Evolutionary conservation across 1,140 invertebrate genomes (phyloP).

Genomic region (Helicoverpa armigera): DNA sequence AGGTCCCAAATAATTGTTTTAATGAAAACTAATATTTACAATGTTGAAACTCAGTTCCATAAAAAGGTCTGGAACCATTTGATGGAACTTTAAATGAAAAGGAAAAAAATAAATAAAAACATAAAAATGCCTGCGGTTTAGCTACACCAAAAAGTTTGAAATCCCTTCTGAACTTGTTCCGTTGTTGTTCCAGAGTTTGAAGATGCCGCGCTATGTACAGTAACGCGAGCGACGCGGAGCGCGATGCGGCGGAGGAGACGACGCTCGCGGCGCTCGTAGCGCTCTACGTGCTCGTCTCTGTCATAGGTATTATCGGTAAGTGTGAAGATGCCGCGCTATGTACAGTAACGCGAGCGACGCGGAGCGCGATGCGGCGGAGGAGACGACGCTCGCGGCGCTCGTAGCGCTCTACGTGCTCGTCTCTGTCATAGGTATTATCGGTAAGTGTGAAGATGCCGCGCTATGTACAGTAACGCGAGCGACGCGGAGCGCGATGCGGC

Average conservation of each 20-base stretch:
- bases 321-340: background rate
- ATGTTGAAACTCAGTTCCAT: no score
- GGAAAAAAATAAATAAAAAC: no score
- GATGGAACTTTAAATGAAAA: no score
- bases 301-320: conserved; percentile 82
- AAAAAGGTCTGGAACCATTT: no score
- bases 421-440: no score
- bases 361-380: background rate
- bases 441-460: conserved; percentile 55
- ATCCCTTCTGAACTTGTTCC: no score
- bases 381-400: background rate
- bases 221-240: conserved; percentile 71
- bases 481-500: conserved; percentile 49
- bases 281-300: conserved; percentile 78
- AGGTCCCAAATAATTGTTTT: no score
- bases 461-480: conserved; percentile 76
- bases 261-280: conserved; percentile 73
- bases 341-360: background rate
- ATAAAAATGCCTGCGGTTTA: no score
- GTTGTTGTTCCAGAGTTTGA: conserved; percentile 38
- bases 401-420: background rate
- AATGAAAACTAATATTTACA: no score
- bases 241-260: conserved; percentile 59
- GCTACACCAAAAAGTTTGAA: no score
- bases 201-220: conserved; percentile 78